phyloP scores from a whole-genome alignment of 2,113 vertebrate species.

The Cinclus cinclus region DNA sequence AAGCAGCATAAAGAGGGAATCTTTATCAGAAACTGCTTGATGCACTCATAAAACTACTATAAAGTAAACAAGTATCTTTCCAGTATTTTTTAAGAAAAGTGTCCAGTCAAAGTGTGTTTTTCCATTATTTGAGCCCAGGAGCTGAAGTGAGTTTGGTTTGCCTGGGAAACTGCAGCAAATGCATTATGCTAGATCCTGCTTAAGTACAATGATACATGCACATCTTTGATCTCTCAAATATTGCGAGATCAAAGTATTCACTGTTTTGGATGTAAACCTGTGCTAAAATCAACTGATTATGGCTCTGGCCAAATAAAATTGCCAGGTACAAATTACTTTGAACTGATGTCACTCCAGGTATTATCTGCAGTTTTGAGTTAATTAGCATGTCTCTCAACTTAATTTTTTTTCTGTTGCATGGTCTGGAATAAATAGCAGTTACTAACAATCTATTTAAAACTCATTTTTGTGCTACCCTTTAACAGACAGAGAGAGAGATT shows the following conservation, averaged over 20 bases:
- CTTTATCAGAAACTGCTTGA: neutral
- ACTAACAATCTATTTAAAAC: conserved; percentile 53
- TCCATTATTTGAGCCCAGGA: neutral
- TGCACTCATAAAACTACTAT: neutral
- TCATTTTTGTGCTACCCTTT: conserved; percentile 29
- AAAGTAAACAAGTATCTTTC: neutral
- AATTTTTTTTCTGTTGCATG: conserved; percentile 45
- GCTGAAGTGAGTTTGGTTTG: neutral
- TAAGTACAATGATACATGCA: conserved; percentile 16
- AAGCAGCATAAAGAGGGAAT: neutral
- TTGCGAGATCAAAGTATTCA: conserved; percentile 62
- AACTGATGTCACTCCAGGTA: conserved; percentile 54
- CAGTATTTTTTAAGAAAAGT: neutral
- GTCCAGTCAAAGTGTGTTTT: neutral
- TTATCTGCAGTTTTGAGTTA: conserved; percentile 46
- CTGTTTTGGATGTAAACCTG: conserved; percentile 58
- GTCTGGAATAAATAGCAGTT: conserved; percentile 58
- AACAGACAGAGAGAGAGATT: neutral
- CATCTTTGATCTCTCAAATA: conserved; percentile 72
- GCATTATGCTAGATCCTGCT: neutral
- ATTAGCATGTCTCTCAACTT: conserved; percentile 73
- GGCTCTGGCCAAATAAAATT: conserved; percentile 45
- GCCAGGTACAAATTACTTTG: conserved; percentile 60
- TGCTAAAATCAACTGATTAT: conserved; percentile 67
- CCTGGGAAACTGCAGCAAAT: neutral